These are phyloP conservation scores for Tupaia chinensis DNA, from an alignment of 2,113 vertebrate species.

Conservation along the genomic window DNA sequence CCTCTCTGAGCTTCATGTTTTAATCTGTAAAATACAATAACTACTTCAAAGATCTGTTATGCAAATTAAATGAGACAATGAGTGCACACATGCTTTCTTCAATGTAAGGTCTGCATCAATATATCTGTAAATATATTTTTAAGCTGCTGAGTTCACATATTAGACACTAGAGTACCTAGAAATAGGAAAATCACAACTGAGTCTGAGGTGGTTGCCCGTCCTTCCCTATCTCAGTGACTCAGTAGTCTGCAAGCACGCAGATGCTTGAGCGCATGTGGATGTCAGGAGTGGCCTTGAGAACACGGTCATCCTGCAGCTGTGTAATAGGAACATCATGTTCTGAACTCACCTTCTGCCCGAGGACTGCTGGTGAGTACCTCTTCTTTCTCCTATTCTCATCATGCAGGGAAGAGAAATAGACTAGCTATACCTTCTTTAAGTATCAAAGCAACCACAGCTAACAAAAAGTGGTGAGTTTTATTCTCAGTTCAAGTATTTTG, in stretches of 20 bases:
- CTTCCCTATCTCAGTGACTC: neutral
- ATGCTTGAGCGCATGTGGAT: neutral
- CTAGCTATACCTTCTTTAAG: neutral
- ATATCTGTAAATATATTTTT: neutral
- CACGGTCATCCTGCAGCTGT: neutral
- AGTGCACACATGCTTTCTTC: neutral
- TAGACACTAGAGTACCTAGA: too few species aligned
- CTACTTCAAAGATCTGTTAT: neutral
- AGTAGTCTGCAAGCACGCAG: neutral
- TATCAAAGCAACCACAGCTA: neutral
- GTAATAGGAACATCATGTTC: neutral
- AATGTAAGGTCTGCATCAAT: neutral
- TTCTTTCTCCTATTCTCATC: neutral
- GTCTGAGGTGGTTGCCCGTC: too few species aligned
- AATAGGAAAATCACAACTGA: neutral
- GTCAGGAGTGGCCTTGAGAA: neutral
- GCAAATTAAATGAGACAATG: neutral
- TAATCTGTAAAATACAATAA: neutral
- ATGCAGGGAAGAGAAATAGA: neutral
- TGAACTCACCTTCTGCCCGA: constrained; percentile 53
- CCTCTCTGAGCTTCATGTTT: neutral
- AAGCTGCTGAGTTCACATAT: neutral
- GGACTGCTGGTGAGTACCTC: neutral
- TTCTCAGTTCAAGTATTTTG: neutral
- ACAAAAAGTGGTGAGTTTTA: neutral